These are phyloP conservation scores for Meiosimyza platycephala DNA, from an alignment of 2,888 invertebrate genomes.

Conservation along the genomic window DNA sequence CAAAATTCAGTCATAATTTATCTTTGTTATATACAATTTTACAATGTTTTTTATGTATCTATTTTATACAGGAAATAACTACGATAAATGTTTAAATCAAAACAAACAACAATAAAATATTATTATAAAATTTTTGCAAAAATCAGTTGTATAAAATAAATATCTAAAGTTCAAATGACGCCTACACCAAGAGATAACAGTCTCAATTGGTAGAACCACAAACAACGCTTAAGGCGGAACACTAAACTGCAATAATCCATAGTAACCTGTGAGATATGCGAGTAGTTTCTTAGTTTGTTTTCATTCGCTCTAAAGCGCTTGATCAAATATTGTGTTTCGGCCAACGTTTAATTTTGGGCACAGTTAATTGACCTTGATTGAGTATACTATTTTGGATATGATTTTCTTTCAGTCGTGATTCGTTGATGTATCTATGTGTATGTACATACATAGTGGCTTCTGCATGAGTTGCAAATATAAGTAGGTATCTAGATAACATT, in stretches of 20 bases:
- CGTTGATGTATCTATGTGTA: background rate
- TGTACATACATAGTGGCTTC: too few relatives aligned
- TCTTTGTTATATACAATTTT: too few relatives aligned
- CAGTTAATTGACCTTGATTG: constrained; percentile 65
- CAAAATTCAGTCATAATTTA: too few relatives aligned
- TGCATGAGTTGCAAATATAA: too few relatives aligned
- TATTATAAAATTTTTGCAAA: background rate
- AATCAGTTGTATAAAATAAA: background rate
- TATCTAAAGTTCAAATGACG: constrained; percentile 27
- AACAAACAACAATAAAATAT: constrained; percentile 1
- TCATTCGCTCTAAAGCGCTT: background rate
- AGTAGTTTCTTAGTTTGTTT: background rate
- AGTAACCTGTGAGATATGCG: background rate
- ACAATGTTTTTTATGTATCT: background rate
- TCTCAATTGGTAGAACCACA: background rate
- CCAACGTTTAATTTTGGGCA: constrained; percentile 54
- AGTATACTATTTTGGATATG: constrained; percentile 49
- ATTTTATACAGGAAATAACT: constrained; percentile 6
- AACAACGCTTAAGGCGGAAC: background rate
- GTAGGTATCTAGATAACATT: too few relatives aligned
- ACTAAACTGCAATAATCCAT: background rate
- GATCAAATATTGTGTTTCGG: background rate
- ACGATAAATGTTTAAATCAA: background rate
- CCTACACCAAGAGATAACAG: constrained; percentile 6
- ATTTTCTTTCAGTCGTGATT: constrained; percentile 24